Conservation (phyloP, 2,888 invertebrate species). For the Ochropleura leucogaster region DNA sequence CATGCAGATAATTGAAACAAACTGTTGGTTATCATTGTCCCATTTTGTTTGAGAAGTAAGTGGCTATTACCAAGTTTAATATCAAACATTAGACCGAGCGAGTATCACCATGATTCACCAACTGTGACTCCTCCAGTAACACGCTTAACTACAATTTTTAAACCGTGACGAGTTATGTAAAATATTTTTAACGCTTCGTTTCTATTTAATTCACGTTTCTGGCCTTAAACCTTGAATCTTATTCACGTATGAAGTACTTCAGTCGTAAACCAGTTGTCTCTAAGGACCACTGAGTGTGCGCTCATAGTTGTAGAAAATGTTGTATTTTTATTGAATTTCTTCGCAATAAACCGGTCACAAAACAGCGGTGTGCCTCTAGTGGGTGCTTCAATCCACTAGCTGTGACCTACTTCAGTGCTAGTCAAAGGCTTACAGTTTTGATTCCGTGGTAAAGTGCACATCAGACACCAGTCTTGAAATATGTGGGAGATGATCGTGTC, state of each 20-base stretch:
- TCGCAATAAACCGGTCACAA: conserved; percentile 41
- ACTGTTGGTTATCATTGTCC: background rate
- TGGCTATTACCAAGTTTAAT: conserved; percentile 13
- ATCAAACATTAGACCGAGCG: background rate
- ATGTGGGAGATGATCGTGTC: conserved; percentile 17
- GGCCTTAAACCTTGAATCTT: conserved; percentile 46
- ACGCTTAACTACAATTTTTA: conserved; percentile 11
- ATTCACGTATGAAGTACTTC: conserved; percentile 19
- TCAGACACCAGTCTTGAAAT: conserved; percentile 41
- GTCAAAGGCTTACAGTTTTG: conserved; percentile 47
- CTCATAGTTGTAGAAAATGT: conserved; percentile 25
- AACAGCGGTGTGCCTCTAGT: conserved; percentile 40
- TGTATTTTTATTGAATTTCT: conserved; percentile 33
- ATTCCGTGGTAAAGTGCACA: conserved; percentile 52
- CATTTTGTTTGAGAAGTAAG: background rate
- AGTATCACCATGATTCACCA: background rate
- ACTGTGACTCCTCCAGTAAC: conserved; percentile 13
- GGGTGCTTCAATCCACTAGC: conserved; percentile 39
- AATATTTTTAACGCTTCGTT: conserved; percentile 57
- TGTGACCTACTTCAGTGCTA: conserved; percentile 59
- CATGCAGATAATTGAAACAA: background rate
- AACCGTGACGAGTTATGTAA: conserved; percentile 46
- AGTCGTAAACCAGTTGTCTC: conserved; percentile 37
- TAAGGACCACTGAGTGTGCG: conserved; percentile 18
- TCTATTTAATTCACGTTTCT: conserved; percentile 46